Conservation (phyloP, 2,888 invertebrate species). For the Lamellibrachia columna region DNA sequence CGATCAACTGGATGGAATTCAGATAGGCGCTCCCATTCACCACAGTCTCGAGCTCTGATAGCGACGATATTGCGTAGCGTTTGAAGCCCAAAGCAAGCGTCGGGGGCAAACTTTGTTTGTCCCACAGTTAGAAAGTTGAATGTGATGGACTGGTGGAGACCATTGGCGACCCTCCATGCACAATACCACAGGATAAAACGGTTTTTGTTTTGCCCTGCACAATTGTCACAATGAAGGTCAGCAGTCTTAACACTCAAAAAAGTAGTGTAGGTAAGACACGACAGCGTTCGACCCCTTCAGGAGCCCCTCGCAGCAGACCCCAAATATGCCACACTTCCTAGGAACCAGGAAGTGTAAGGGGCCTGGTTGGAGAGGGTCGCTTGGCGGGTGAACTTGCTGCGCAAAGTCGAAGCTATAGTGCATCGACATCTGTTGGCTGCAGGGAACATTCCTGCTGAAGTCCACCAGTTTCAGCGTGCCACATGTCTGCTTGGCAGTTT, state of each 20-base stretch:
- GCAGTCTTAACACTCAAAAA: conserved; percentile 37
- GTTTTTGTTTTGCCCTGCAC: conserved; percentile 8
- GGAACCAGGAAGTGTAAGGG: conserved; percentile 41
- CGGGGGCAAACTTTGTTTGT: not conserved
- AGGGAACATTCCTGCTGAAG: conserved; percentile 8
- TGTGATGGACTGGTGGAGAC: conserved; percentile 19
- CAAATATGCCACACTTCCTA: conserved; percentile 45
- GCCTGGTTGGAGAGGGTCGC: conserved; percentile 45
- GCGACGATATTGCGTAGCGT: not conserved
- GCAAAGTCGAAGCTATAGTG: conserved; percentile 31
- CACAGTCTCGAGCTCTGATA: not conserved
- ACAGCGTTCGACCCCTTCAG: not conserved
- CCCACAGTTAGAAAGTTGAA: conserved; percentile 22
- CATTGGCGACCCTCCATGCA: conserved; percentile 30
- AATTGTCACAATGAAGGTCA: conserved; percentile 42
- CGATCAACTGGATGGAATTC: conserved; percentile 26
- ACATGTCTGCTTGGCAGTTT: conserved; percentile 17
- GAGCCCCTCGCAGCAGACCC: not conserved
- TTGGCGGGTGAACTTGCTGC: conserved; percentile 27
- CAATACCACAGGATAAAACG: conserved; percentile 36
- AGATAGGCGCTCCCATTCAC: conserved; percentile 23
- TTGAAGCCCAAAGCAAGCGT: no score
- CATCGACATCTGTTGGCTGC: conserved; percentile 26
- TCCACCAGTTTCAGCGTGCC: not conserved
- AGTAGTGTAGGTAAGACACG: conserved; percentile 29